Evolutionary conservation across 2,113 vertebrate species (phyloP), one percentile per base, ranked within the genome.

Genomic region (Bagarius yarrelli): DNA sequence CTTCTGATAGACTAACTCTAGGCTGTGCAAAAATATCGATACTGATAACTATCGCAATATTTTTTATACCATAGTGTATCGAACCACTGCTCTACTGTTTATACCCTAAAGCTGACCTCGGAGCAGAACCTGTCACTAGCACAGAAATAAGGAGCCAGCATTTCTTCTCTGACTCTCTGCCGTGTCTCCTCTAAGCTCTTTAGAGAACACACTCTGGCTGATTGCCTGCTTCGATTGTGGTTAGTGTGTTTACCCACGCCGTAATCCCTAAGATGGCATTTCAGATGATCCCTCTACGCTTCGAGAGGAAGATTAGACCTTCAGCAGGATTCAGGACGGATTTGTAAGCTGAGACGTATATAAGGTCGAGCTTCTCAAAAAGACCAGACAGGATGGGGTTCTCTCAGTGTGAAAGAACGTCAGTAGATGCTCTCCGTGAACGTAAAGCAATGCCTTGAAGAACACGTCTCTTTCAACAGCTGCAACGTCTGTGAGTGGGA

Each of bases 151-250:
- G 15, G 23, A 63, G 57, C 59, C 44, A 52, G 59, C 21, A 18
- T n/a, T 66, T 66, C 60, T 64, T 18, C 76, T 78, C 2, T 25
- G 5, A 44, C 14, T 0, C 27, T 50, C 36, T 13, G 4, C 25
- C 3, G 21, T 34, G 57, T 55, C 56, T 72, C 25, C 30, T 72
- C 1, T 86, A 86, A 86, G 78, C 82, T 76, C 32, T 81, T 86
- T 61, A 83, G 76, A 76, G 53, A 27, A 56, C 25, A n/a, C 85
- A 86, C 85, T 86, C 76, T 79, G 36, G 8, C 27, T 86, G 71
- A 86, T 85, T 85, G 57, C 59, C 47, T 66, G 59, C 15, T 40
- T 44, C 3, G 59, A 8, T 34, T 44, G 23, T 18, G 1, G 15
- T 32, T 53, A 34, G 32, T 60, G 55, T 60, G 67, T 23, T 21